Conservation (phyloP, 2,888 invertebrate genomes). For the Copidosoma aretas region DNA sequence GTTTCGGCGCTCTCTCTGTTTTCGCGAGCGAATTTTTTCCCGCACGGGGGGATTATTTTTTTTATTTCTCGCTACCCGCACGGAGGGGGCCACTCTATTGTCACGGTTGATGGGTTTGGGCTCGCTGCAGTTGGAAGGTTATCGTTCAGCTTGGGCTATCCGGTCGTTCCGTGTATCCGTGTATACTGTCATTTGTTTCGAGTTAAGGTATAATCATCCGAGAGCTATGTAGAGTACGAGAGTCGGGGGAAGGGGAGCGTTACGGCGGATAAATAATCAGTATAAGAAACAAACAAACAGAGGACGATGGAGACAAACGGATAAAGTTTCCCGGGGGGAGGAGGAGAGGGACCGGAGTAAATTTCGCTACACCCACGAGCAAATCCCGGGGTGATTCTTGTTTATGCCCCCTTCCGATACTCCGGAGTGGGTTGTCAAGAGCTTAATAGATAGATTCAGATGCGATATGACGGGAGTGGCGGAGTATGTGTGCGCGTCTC, state of each 20-base stretch:
- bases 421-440: slow-evolving; percentile 36
- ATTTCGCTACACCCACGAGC: slow-evolving; percentile 37
- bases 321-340: slow-evolving; percentile 20
- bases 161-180: too few relatives aligned
- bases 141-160: too few relatives aligned
- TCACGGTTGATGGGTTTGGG: too few relatives aligned
- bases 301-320: slow-evolving; percentile 29
- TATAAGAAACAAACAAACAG: slow-evolving; percentile 21
- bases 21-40: too few relatives aligned
- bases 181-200: too few relatives aligned
- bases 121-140: too few relatives aligned
- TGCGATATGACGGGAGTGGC: slow-evolving; percentile 51
- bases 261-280: slow-evolving; percentile 24
- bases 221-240: too few relatives aligned
- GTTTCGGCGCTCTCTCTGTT: too few relatives aligned
- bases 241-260: not conserved
- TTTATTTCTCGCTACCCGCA: too few relatives aligned
- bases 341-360: slow-evolving; percentile 19
- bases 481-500: slow-evolving; percentile 32
- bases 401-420: slow-evolving; percentile 40
- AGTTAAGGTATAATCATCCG: too few relatives aligned
- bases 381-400: slow-evolving; percentile 29
- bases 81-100: too few relatives aligned
- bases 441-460: slow-evolving; percentile 51
- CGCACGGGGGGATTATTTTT: too few relatives aligned